phyloP scores from a whole-genome alignment of 1,140 invertebrate genomes.

The Babylonia areolata region DNA sequence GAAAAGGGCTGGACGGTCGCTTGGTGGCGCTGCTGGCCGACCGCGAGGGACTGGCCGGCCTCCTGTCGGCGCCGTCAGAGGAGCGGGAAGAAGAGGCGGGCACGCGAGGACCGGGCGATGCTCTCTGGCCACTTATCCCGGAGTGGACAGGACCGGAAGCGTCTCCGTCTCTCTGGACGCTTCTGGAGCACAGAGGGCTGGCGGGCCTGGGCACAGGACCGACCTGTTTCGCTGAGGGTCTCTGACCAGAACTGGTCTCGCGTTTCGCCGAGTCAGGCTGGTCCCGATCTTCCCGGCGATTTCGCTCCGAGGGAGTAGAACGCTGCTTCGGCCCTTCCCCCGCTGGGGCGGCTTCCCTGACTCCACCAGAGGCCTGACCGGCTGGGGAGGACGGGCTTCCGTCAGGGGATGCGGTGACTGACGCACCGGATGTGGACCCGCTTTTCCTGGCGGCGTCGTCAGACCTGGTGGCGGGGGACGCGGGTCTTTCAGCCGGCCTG shows the following conservation, averaged over 20 bases:
- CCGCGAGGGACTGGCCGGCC: conserved; percentile 12
- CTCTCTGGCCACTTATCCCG: neutral
- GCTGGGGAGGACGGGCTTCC: no score
- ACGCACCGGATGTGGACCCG: neutral
- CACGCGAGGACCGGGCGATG: neutral
- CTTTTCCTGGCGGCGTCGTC: neutral
- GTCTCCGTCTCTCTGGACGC: neutral
- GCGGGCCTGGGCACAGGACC: neutral
- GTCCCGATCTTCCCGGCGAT: neutral
- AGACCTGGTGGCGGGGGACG: neutral
- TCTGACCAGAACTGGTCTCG: neutral
- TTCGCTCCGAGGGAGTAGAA: neutral
- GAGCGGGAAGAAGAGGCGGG: neutral
- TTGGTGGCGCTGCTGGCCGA: neutral
- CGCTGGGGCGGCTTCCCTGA: neutral
- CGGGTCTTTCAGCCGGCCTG: neutral
- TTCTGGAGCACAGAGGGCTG: neutral
- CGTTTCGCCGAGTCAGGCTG: neutral
- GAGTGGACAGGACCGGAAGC: neutral
- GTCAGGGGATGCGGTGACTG: no score
- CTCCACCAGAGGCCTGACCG: neutral
- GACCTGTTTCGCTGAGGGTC: neutral
- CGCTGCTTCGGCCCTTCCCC: neutral
- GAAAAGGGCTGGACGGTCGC: conserved; percentile 4
- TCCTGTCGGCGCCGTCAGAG: neutral